A percentile compares a stretch with the other conserved stretches of the same genome.
Evolutionary conservation across 2,888 invertebrate genomes (phyloP).

Genomic region (Magallana nippona): DNA sequence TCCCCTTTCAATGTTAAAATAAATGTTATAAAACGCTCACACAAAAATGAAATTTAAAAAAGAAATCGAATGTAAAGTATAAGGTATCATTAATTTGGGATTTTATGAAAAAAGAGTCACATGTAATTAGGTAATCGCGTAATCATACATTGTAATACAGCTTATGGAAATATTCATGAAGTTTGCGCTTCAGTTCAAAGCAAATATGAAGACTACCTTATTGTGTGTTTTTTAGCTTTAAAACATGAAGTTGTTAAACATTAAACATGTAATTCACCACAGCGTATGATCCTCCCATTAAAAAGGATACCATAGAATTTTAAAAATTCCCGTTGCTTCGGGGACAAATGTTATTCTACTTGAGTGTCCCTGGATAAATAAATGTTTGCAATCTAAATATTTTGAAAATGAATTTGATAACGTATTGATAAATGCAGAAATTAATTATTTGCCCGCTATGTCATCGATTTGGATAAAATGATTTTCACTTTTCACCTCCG

Average conservation of each 20-base stretch:
- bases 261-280: slow-evolving; percentile 2
- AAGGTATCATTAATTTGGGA: background rate
- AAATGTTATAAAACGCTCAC: too few relatives aligned
- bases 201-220: background rate
- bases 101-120: background rate
- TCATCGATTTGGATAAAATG: slow-evolving; percentile 27
- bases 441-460: slow-evolving; percentile 24
- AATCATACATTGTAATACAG: background rate
- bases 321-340: background rate
- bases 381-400: slow-evolving; percentile 29
- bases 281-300: background rate
- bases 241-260: slow-evolving; percentile 15
- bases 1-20: too few relatives aligned
- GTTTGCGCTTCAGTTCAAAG: background rate
- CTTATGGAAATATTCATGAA: background rate
- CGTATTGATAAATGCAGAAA: slow-evolving; percentile 29
- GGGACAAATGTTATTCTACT: slow-evolving; percentile 24
- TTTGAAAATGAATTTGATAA: slow-evolving; percentile 31
- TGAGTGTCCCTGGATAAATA: slow-evolving; percentile 12
- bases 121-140: background rate
- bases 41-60: too few relatives aligned
- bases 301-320: background rate
- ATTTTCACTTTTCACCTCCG: slow-evolving; percentile 27
- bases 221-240: background rate
- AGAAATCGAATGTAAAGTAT: background rate